Evolutionary conservation across 92 coral and sea anemone species (phyloP), one percentile per base, ranked within the genome.

Genomic region (Parazoanthus atlanticus): DNA sequence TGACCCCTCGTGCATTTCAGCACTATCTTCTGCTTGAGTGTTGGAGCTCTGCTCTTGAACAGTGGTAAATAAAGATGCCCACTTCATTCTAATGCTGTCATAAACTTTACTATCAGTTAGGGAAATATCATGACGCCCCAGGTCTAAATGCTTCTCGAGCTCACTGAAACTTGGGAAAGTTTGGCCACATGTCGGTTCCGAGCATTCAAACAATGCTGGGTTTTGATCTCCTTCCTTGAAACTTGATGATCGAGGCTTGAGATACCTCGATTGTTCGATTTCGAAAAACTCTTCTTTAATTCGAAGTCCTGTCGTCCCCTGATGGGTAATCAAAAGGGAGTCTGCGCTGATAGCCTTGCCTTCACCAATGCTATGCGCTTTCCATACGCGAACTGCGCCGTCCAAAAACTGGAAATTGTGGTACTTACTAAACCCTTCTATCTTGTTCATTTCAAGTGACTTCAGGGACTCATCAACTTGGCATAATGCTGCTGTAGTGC

Each of bases 401-500:
- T 85, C 76, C 8, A 23, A 64, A 84, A 31, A 90, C 10, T 64
- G 3, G 58, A 93, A 85, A 79, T 93, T 88, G 52, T 88, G 93
- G 74, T 56, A 86, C 88, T 77, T 84, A 85, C 90, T 89, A 80
- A 91, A 93, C 74, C 88, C 88, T 23, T 88, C 85, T 17, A 93
- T 66, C 86, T 88, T 93, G 21, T 78, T 85, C 34, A 93, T 84
- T 67, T 88, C 76, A 10, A 93, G 23, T 28, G 84, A 33, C 41
- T 65, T 88, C 41, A 31, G 38, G 26, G 38, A 17, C 25, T 69
- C 89, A 34, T 89, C 67, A 1, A 91, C 67, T 25, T 29, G 6
- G 76, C 88, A 73, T 9, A 92, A 91, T 4, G 91, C 81, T 19
- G 94, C 82, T 15, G 93, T 80, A 41, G 92, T 91, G 2, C 93